Conservation (phyloP, 2,888 invertebrate species). For the Nyleta sp. region DNA sequence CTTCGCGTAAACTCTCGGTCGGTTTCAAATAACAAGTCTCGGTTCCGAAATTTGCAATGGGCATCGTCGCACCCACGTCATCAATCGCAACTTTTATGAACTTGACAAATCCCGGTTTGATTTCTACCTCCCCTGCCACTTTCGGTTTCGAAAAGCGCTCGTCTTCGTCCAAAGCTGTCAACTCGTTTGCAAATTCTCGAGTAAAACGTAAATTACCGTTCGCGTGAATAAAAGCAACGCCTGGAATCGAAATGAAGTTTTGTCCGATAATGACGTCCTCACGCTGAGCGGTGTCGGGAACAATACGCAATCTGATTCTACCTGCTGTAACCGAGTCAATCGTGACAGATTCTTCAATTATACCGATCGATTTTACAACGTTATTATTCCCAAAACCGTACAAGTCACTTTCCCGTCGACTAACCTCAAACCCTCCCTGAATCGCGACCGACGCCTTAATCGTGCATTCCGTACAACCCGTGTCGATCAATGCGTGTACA, state of each 20-base stretch:
- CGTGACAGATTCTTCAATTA: constrained; percentile 38
- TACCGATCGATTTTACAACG: constrained; percentile 43
- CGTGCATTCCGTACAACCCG: constrained; percentile 22
- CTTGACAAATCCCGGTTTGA: too few relatives aligned
- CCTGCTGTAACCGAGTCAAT: constrained; percentile 58
- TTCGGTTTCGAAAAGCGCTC: too few relatives aligned
- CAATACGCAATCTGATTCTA: constrained; percentile 34
- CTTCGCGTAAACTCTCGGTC: neutral
- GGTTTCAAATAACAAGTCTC: too few relatives aligned
- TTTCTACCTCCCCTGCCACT: too few relatives aligned
- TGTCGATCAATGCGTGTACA: constrained; percentile 14
- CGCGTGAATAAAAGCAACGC: neutral
- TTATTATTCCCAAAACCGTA: constrained; percentile 14
- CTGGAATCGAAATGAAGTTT: constrained; percentile 6
- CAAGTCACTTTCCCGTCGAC: constrained; percentile 1
- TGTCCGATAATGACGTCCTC: neutral
- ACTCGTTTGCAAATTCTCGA: neutral
- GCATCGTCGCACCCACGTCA: too few relatives aligned
- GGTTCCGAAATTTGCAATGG: too few relatives aligned
- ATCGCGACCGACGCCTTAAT: constrained; percentile 9
- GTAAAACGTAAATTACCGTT: neutral
- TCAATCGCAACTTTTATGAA: too few relatives aligned
- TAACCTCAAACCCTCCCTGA: constrained; percentile 1
- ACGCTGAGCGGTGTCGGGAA: constrained; percentile 15
- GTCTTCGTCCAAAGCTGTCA: too few relatives aligned